Evolutionary conservation across 1,140 invertebrate species (phyloP), one percentile per base, ranked within the genome.

Genomic region (Cydia strobilella): DNA sequence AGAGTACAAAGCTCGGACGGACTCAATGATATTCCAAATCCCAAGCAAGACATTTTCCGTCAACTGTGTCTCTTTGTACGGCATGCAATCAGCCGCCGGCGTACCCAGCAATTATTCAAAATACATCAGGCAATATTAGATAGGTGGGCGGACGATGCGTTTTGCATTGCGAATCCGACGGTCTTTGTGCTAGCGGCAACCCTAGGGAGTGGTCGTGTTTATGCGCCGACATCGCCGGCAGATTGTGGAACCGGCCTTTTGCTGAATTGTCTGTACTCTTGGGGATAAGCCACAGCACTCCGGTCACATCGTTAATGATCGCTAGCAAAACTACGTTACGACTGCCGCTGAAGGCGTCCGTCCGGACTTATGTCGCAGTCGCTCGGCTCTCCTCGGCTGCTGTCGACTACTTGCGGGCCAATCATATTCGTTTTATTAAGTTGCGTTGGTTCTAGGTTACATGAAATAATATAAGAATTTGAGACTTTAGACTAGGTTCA

Each of bases 41-140:
- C 79, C 74, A 42, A 78, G 82, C 83, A 91, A 90, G 89, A 91
- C 88, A 90, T 88, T 88, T 89, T 88, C 86, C 84, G 83, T 84
- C 75, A 69, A 80, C 78, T 78, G 75, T 79, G 78, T 82, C 86
- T 84, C 86, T 90, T 88, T 90, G 87, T 89, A 82, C 79, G 79
- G 39, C 23, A 45, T 48, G 86, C 90, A 91, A 90, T 90, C 90
- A 90, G 83, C 82, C 84, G 82, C 77, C 83, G 81, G 79, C 65
- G 42, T 82, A 76, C 81, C 80, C 84, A 81, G 86, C 89, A 92
- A 92, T 91, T 92, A 92, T 92, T 92, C 90, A 90, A 92, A 92
- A 92, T 90, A 90, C 88, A 90, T 91, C 85, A 84, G 86, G 83
- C 90, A 87, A 90, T 90, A 90, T 92, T 90, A 92, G 89, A 90